Evolutionary conservation across 2,113 vertebrate genomes (phyloP), one percentile per base, ranked within the genome.

Genomic region (Pygathrix nemaeus): DNA sequence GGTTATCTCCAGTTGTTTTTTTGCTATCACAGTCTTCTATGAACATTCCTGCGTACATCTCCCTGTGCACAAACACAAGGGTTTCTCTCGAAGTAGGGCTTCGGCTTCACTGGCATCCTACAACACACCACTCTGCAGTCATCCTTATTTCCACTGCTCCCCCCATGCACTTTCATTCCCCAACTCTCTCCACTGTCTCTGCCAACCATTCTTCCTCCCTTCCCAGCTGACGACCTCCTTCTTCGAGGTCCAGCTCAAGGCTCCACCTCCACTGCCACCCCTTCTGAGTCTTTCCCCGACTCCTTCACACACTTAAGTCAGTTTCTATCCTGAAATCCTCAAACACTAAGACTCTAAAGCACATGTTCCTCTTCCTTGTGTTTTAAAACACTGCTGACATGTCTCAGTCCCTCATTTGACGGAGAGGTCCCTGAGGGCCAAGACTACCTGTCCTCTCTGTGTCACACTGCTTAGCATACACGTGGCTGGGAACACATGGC

Each of bases 321-420:
- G 68, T 59, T 76, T 45, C 8, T 48, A 32, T 80, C 25, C 2
- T 73, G n/a, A 91, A 87, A 5, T 84, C 79, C 55, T 82, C 11
- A 12, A 78, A 81, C 45, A 90, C 20, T 14, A 25, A 75, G 81
- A 50, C 64, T 59, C 93, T 21, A 50, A 32, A 50, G 85, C 35
- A 81, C 12, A 7, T 3, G 7, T n/a, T 75, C 80, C 59, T 92
- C 84, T 23, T 81, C 50, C n/a, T 3, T 38, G 25, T 17, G 59
- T 52, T 66, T 83, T 72, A 64, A 95, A 86, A 12, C 30, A 55
- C 45, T 73, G 43, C 52, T 64, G 80, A 2, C 2, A 13, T 35
- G n/a, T 88, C n/a, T 96, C 93, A 25, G 38, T 52, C 66, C n/a
- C 73, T 92, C 70, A 17, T 14, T 7, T 70, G n/a, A 85, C 32